Percentiles rank a stretch among this genome's conserved stretches.
These are phyloP conservation scores for Hippocampus guttulatus DNA, from an alignment of 2,113 vertebrate species.

Conservation along the genomic window DNA sequence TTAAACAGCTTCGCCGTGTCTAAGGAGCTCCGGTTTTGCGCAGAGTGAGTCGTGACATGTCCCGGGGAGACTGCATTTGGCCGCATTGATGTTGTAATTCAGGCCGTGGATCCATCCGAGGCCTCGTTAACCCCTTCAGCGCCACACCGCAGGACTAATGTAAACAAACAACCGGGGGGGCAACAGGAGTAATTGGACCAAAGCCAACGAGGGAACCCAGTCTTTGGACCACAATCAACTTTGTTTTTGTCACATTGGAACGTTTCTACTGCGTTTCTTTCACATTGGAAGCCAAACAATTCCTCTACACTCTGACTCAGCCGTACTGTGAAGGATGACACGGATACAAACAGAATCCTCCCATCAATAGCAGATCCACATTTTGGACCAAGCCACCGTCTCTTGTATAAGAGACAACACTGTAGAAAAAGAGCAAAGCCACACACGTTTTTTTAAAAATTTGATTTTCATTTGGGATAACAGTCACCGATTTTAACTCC, in stretches of 20 bases:
- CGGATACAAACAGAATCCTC: constrained; percentile 39
- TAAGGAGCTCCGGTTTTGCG: background rate
- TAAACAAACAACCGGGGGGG: constrained; percentile 75
- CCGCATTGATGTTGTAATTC: constrained; percentile 53
- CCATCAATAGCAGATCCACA: constrained; percentile 38
- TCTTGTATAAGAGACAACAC: constrained; percentile 23
- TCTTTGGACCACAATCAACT: constrained; percentile 25
- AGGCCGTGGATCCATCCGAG: constrained; percentile 66
- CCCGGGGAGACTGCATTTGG: constrained; percentile 46
- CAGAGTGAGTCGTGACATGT: constrained; percentile 27
- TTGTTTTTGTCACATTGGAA: constrained; percentile 10
- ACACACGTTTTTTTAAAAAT: constrained; percentile 1
- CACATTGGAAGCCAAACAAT: constrained; percentile 16
- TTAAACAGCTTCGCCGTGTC: background rate
- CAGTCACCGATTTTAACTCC: constrained; percentile 32
- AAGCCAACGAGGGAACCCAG: constrained; percentile 60
- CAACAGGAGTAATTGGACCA: constrained; percentile 69
- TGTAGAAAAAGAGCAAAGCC: constrained; percentile 18
- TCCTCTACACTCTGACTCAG: constrained; percentile 1
- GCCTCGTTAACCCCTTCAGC: constrained; percentile 70
- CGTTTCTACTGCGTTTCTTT: constrained; percentile 51
- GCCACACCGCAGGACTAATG: constrained; percentile 61
- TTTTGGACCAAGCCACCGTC: constrained; percentile 38
- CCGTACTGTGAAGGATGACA: constrained; percentile 47
- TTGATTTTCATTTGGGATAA: constrained; percentile 30